Evolutionary conservation across 2,888 invertebrate species (phyloP).

Genomic region (Cenopis cana): DNA sequence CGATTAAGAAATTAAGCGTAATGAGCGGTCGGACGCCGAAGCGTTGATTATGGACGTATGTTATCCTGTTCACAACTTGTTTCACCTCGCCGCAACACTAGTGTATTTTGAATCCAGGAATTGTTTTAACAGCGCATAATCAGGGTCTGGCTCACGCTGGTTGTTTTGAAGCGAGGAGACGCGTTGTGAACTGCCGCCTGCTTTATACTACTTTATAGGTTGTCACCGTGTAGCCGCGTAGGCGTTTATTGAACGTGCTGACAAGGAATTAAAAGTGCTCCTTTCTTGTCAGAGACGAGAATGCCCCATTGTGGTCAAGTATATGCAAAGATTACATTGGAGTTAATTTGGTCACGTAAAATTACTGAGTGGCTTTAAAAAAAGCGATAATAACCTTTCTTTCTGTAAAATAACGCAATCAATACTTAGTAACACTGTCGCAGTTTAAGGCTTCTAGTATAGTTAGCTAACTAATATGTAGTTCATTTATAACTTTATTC

Average conservation of each 20-base stretch:
- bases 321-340: neutral
- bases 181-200: neutral
- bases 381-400: too few relatives aligned
- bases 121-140: neutral
- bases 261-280: neutral
- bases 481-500: too few relatives aligned
- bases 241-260: conserved; percentile 7
- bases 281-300: neutral
- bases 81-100: neutral
- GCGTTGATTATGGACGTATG: conserved; percentile 63
- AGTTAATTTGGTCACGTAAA: neutral
- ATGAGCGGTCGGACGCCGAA: conserved; percentile 65
- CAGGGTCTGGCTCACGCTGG: neutral
- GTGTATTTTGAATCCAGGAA: neutral
- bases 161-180: neutral
- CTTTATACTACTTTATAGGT: neutral
- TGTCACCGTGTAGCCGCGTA: conserved; percentile 13
- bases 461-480: too few relatives aligned
- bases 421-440: too few relatives aligned
- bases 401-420: too few relatives aligned
- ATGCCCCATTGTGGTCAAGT: neutral
- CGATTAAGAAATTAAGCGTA: conserved; percentile 80
- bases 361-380: too few relatives aligned
- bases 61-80: conserved; percentile 3
- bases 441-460: too few relatives aligned